Percentiles rank a stretch among this genome's conserved stretches.
Conservation (phyloP, 2,113 vertebrate genomes). For the Mustela nigripes region DNA sequence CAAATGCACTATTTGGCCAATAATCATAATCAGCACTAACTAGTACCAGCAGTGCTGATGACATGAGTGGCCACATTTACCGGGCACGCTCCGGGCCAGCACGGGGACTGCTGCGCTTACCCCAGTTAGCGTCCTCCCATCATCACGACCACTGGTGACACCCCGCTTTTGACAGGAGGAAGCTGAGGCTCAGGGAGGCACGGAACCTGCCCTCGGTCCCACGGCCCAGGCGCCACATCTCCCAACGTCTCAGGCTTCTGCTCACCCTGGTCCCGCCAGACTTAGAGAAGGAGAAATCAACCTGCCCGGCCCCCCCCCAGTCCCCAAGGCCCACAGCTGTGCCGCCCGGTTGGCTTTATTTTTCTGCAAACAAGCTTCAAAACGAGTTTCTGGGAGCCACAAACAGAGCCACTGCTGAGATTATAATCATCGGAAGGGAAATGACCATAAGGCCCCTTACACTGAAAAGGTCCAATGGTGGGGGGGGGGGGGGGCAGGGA, state of each 20-base stretch:
- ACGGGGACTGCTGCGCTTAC: neutral
- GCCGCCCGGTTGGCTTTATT: conserved; percentile 41
- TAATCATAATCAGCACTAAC: conserved; percentile 60
- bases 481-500: neutral
- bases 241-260: fast-evolving
- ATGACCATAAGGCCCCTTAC: conserved; percentile 61
- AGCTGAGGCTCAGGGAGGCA: neutral
- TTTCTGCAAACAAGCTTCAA: conserved; percentile 69
- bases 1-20: conserved; percentile 62
- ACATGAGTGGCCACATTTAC: neutral
- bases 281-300: neutral
- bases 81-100: neutral
- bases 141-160: neutral
- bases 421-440: conserved; percentile 19
- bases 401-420: conserved; percentile 66
- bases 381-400: conserved; percentile 68
- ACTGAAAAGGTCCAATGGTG: conserved; percentile 56
- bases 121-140: neutral
- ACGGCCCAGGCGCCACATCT: neutral
- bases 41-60: conserved; percentile 19
- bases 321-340: neutral
- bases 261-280: neutral
- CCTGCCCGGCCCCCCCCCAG: neutral
- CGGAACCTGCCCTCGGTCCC: neutral
- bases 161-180: neutral